Evolutionary conservation across 1,140 invertebrate genomes (phyloP).

Genomic region (Drosophila miranda): DNA sequence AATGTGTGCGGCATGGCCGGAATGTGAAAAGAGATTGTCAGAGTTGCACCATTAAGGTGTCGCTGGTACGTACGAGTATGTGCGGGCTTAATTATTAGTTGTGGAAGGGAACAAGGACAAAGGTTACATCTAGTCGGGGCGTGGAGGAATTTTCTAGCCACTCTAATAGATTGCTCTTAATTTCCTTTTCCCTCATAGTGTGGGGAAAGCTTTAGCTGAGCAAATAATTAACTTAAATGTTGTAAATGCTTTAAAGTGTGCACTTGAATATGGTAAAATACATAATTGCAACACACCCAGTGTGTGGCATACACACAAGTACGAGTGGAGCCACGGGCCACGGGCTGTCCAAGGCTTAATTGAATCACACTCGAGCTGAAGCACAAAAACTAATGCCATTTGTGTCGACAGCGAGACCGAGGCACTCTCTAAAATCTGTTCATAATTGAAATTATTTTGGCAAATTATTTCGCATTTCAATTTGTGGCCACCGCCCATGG

Average conservation of each 20-base stretch:
- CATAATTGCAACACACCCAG: slow-evolving; percentile 8
- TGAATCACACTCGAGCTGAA: slow-evolving; percentile 68
- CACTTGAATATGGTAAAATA: slow-evolving; percentile 39
- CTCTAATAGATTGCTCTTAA: slow-evolving; percentile 15
- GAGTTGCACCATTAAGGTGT: slow-evolving; percentile 54
- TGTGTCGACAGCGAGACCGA: slow-evolving; percentile 27
- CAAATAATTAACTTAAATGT: slow-evolving; percentile 27
- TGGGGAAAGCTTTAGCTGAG: background rate
- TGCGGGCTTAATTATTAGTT: slow-evolving; percentile 52
- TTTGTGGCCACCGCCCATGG: slow-evolving; percentile 11
- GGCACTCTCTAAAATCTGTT: slow-evolving; percentile 43
- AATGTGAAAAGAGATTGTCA: slow-evolving; percentile 65
- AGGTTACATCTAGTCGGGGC: too few species aligned
- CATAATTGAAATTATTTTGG: slow-evolving; percentile 70
- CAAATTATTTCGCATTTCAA: slow-evolving; percentile 58
- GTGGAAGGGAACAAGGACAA: background rate
- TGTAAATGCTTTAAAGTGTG: slow-evolving; percentile 13
- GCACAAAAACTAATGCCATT: slow-evolving; percentile 48
- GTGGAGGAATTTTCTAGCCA: slow-evolving; percentile 3
- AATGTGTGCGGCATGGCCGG: slow-evolving; percentile 40
- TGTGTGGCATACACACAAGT: background rate
- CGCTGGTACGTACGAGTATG: slow-evolving; percentile 35
- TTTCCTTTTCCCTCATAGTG: background rate
- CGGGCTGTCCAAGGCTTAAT: slow-evolving; percentile 47
- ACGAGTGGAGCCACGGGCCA: background rate